These are phyloP conservation scores for Melanophora roralis DNA, from an alignment of 2,888 invertebrate genomes.

Conservation along the genomic window DNA sequence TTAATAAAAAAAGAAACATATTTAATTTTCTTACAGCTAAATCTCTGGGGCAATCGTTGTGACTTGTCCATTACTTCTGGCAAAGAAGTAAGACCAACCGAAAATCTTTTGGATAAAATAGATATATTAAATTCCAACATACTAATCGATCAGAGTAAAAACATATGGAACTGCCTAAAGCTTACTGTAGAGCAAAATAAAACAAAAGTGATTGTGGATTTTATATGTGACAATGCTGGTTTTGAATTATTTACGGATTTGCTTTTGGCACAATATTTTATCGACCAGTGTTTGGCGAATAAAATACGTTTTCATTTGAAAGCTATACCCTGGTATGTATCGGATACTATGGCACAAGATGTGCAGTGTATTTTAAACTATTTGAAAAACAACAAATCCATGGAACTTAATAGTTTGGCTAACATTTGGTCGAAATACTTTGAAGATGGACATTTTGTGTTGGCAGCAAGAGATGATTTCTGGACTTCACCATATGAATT, in stretches of 20 bases:
- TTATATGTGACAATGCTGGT: constrained; percentile 95
- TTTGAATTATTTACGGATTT: constrained; percentile 95
- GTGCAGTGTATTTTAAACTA: constrained; percentile 83
- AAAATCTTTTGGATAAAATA: constrained; percentile 80
- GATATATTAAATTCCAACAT: constrained; percentile 80
- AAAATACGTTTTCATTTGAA: constrained; percentile 90
- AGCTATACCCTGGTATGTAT: constrained; percentile 96
- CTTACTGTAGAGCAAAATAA: constrained; percentile 58
- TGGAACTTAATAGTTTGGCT: constrained; percentile 77
- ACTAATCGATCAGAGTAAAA: constrained; percentile 81
- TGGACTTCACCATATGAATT: constrained; percentile 93
- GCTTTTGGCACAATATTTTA: constrained; percentile 88
- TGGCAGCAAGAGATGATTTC: constrained; percentile 82
- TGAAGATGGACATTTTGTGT: constrained; percentile 77
- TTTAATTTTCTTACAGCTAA: constrained; percentile 78
- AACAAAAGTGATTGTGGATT: constrained; percentile 80
- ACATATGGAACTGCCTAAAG: constrained; percentile 79
- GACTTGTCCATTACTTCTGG: constrained; percentile 93
- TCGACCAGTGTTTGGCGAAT: constrained; percentile 80
- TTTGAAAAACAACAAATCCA: constrained; percentile 74
- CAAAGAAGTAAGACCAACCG: constrained; percentile 79
- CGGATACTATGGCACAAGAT: constrained; percentile 89
- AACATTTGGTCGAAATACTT: constrained; percentile 81
- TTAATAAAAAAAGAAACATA: neutral
- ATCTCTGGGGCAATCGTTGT: constrained; percentile 97